These are phyloP conservation scores for Itoplectis maculator DNA, from an alignment of 2,888 invertebrate species.

Conservation along the genomic window DNA sequence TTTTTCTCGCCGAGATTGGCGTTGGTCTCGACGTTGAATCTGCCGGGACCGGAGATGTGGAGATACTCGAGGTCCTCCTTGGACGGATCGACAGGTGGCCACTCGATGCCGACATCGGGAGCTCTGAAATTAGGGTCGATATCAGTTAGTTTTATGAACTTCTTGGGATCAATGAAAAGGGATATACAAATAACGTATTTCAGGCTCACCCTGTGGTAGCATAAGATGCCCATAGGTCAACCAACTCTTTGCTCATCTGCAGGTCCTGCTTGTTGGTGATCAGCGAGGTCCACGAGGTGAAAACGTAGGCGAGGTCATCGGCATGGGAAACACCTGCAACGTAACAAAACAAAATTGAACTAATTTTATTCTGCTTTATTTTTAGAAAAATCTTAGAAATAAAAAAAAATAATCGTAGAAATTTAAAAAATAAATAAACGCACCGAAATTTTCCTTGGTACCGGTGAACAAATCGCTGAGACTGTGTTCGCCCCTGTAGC, in stretches of 20 bases:
- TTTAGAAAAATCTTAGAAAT: neutral
- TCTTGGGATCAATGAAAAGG: neutral
- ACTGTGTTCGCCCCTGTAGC: conserved; percentile 86
- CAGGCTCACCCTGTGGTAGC: conserved; percentile 87
- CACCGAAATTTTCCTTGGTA: conserved; percentile 86
- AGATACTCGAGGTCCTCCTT: conserved; percentile 85
- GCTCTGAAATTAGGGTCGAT: conserved; percentile 78
- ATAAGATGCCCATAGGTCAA: conserved; percentile 86
- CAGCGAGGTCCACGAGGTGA: conserved; percentile 79
- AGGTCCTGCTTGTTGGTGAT: conserved; percentile 84
- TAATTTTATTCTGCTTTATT: too few species aligned
- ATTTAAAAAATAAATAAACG: too few species aligned
- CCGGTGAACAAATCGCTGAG: conserved; percentile 85
- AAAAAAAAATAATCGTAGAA: too few species aligned
- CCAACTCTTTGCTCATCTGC: conserved; percentile 85
- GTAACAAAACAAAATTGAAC: too few species aligned
- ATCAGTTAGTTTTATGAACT: neutral
- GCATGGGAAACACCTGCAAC: conserved; percentile 89
- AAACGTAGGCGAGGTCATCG: conserved; percentile 86
- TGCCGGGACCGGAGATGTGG: conserved; percentile 85
- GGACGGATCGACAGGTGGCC: conserved; percentile 85
- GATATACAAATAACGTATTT: neutral
- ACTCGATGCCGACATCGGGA: conserved; percentile 84
- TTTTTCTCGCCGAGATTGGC: conserved; percentile 86
- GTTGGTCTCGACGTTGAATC: conserved; percentile 84